Base-by-base conservation (phyloP, 2,797 vertebrate species). In the Anguilla megastoma region DNA sequence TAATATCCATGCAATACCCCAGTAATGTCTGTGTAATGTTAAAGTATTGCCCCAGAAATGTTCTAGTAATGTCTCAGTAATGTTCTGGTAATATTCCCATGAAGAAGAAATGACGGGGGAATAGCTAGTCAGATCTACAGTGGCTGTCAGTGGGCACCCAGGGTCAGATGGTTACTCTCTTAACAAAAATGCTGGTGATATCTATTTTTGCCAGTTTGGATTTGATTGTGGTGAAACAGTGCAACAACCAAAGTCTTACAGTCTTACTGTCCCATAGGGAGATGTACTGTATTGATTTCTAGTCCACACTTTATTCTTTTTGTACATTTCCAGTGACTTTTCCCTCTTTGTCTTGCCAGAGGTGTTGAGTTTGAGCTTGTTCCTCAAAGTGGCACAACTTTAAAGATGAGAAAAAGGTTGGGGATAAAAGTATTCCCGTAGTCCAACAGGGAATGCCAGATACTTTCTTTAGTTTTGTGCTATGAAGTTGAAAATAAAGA, bases 111-210 rank as follows among this genome's bases (percentile, higher is more conserved):
- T 63, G 58, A 10, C 0, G 18, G 16, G 41, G 56, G 88, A 88
- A 48, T 88, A 63, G 71, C 33, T 27, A 18, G 2, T 87, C 50
- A n/a, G n/a, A 48, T 66, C 41, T n/a, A 54, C 12, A 85, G 58
- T 30, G n/a, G 41, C 84, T 79, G 54, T 54, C 30, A 88, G 82
- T 50, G 27, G 14, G n/a, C 30, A 30, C 93, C 84, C 90, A 91
- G 93, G 93, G 86, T 85, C 87, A 88, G 91, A 92, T 92, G 90
- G 90, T 93, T 87, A 45, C 41, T 45, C 89, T 85, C 85, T 91
- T 89, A 91, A 88, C 85, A 71, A 7, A 66, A 86, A 88, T 76
- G 36, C 74, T 30, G 52, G 87, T 60, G 87, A 50, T 66, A 91
- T 89, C 89, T 89, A 91, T 89, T 88, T 85, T 88, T 89, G 86